Evolutionary conservation across 2,888 invertebrate genomes (phyloP).

Genomic region (Camponotus fellah): DNA sequence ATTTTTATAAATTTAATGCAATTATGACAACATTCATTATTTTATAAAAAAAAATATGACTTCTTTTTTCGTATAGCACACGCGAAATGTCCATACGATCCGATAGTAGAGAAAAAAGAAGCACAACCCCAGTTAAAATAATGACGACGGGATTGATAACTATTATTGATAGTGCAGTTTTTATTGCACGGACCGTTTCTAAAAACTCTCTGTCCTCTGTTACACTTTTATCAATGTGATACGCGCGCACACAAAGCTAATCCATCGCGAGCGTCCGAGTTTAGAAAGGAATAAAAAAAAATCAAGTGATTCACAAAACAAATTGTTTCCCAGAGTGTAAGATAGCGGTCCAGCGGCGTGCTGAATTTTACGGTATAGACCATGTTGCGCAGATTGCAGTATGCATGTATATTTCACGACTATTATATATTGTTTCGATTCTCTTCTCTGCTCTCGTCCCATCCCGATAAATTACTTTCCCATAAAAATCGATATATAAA

Average conservation of each 20-base stretch:
- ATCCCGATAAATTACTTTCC: slow-evolving; percentile 66
- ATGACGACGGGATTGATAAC: slow-evolving; percentile 44
- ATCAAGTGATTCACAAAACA: slow-evolving; percentile 4
- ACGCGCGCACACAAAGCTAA: slow-evolving; percentile 8
- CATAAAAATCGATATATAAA: slow-evolving; percentile 46
- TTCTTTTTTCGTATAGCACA: neutral
- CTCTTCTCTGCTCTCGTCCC: neutral
- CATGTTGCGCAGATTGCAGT: slow-evolving; percentile 19
- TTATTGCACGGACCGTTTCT: slow-evolving; percentile 16
- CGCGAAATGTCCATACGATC: neutral
- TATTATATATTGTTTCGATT: slow-evolving; percentile 58
- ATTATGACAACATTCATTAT: neutral
- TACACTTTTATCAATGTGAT: slow-evolving; percentile 40
- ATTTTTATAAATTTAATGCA: neutral
- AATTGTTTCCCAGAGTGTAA: slow-evolving; percentile 55
- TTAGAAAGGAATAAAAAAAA: slow-evolving; percentile 33
- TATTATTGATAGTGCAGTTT: slow-evolving; percentile 51
- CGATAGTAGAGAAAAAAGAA: slow-evolving; percentile 22
- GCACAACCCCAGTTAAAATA: slow-evolving; percentile 5
- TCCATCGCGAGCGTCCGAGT: slow-evolving; percentile 38
- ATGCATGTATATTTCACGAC: slow-evolving; percentile 52
- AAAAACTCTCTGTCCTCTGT: slow-evolving; percentile 6
- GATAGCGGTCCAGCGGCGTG: slow-evolving; percentile 44
- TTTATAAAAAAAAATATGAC: neutral
- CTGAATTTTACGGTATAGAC: slow-evolving; percentile 47